Conservation (phyloP, 2,113 vertebrate genomes). For the Garra rufa region DNA sequence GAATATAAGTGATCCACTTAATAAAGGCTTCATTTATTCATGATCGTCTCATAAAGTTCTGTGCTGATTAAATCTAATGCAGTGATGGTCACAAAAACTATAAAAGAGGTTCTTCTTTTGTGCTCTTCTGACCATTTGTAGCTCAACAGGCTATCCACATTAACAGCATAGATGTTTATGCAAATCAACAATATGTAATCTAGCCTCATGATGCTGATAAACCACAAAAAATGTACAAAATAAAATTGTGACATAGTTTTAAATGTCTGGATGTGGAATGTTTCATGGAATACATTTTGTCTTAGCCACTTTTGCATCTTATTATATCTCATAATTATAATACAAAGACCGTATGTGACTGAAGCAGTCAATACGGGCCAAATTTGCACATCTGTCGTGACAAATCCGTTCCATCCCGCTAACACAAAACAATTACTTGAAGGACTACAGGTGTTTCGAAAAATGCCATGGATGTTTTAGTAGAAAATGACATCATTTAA, state of each 20-base stretch:
- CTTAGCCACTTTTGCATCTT: neutral
- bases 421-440: neutral
- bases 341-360: neutral
- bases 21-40: conserved; percentile 29
- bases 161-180: neutral
- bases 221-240: neutral
- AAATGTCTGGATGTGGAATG: no score
- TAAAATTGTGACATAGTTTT: neutral
- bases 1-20: conserved; percentile 36
- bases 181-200: neutral
- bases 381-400: neutral
- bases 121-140: neutral
- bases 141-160: neutral
- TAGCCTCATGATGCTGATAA: neutral
- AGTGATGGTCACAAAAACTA: neutral
- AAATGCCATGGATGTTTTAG: neutral
- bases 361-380: neutral
- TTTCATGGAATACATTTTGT: neutral
- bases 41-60: conserved; percentile 16
- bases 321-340: neutral
- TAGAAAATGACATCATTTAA: neutral
- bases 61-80: conserved; percentile 25
- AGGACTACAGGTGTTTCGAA: neutral
- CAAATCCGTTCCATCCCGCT: neutral
- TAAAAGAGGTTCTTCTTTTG: neutral